These are phyloP conservation scores for Drosophila neonasuta DNA, from an alignment of 2,888 invertebrate genomes.

Conservation along the genomic window DNA sequence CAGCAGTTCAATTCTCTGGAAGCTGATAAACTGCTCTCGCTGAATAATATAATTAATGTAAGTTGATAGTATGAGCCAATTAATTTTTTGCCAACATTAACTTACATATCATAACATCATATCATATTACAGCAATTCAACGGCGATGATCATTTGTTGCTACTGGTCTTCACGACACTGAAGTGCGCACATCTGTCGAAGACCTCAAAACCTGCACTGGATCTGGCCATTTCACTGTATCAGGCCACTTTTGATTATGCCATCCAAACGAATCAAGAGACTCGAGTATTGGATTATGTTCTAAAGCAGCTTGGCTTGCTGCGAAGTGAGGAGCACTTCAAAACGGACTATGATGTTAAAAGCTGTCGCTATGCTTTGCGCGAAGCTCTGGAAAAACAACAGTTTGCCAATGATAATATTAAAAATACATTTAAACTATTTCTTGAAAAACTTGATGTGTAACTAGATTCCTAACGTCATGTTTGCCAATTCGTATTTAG, in stretches of 20 bases:
- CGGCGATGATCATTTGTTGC: constrained; percentile 78
- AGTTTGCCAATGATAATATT: constrained; percentile 77
- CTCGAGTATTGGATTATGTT: constrained; percentile 80
- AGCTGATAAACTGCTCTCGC: constrained; percentile 74
- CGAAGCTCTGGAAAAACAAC: constrained; percentile 71
- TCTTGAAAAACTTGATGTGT: constrained; percentile 73
- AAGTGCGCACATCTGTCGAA: constrained; percentile 80
- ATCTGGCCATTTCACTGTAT: constrained; percentile 75
- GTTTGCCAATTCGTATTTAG: not conserved
- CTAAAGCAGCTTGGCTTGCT: constrained; percentile 80
- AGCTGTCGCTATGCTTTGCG: constrained; percentile 80
- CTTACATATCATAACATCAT: not conserved
- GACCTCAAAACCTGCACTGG: constrained; percentile 77
- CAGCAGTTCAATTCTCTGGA: constrained; percentile 79
- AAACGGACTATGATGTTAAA: constrained; percentile 75
- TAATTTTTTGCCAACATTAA: not conserved
- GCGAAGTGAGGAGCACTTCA: constrained; percentile 80
- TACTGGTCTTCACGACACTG: constrained; percentile 80
- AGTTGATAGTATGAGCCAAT: constrained; percentile 7
- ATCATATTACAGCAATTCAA: constrained; percentile 70
- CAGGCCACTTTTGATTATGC: constrained; percentile 80
- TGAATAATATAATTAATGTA: constrained; percentile 78
- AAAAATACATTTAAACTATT: constrained; percentile 79
- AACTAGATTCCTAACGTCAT: constrained; percentile 7
- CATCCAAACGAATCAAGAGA: constrained; percentile 77